phyloP scores from a whole-genome alignment of 2,797 vertebrate species.

The Sebastes kiyomatsui region DNA sequence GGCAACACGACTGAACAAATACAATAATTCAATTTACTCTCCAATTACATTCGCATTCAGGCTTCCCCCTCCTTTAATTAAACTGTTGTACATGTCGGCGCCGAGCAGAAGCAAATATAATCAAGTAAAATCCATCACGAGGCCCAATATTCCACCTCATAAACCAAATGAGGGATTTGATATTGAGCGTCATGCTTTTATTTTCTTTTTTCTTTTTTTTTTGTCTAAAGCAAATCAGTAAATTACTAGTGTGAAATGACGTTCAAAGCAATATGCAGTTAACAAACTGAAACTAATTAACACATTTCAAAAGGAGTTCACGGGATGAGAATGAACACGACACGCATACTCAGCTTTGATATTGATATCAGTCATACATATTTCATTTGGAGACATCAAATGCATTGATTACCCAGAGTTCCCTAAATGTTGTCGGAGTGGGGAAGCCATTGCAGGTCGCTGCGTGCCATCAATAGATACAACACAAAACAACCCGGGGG shows the following conservation, averaged over 20 bases:
- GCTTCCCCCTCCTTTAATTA: constrained; percentile 77
- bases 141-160: constrained; percentile 69
- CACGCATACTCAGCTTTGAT: constrained; percentile 42
- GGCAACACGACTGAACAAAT: constrained; percentile 75
- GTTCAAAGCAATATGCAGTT: constrained; percentile 59
- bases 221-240: constrained; percentile 58
- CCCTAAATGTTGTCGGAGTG: constrained; percentile 1
- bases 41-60: constrained; percentile 72
- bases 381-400: constrained; percentile 41
- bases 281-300: constrained; percentile 68
- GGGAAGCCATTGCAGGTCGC: constrained; percentile 15
- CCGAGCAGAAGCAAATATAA: constrained; percentile 66
- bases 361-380: constrained; percentile 30
- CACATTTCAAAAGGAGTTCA: constrained; percentile 55
- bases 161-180: constrained; percentile 55
- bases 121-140: constrained; percentile 76
- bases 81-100: constrained; percentile 65
- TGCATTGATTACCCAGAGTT: constrained; percentile 30
- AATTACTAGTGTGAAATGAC: constrained; percentile 69
- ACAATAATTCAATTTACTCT: constrained; percentile 81
- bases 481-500: constrained; percentile 15
- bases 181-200: constrained; percentile 47
- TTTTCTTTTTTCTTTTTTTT: not conserved
- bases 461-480: constrained; percentile 3
- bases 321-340: constrained; percentile 44